phyloP scores from a whole-genome alignment of 1,140 invertebrate genomes.

The Drosophila ananassae region DNA sequence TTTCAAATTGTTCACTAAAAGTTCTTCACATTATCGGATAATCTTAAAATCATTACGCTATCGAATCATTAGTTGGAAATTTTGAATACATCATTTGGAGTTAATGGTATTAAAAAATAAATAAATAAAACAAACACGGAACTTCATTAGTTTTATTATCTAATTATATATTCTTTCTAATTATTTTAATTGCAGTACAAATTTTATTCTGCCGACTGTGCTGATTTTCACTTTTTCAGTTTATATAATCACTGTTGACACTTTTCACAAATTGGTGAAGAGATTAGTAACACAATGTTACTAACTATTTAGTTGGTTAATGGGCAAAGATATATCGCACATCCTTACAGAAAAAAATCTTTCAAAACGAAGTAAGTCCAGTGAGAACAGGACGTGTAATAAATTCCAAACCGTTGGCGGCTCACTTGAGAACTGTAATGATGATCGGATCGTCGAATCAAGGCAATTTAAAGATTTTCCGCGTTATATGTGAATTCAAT shows the following conservation, averaged over 20 bases:
- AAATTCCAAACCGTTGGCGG: constrained; percentile 19
- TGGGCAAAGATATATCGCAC: neutral
- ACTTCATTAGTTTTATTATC: constrained; percentile 23
- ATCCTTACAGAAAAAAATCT: constrained; percentile 41
- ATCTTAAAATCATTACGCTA: constrained; percentile 10
- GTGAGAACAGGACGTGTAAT: constrained; percentile 7
- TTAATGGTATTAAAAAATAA: neutral
- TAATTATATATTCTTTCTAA: constrained; percentile 25
- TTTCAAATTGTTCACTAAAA: neutral
- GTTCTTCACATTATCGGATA: constrained; percentile 7
- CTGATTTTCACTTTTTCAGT: constrained; percentile 10
- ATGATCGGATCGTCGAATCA: constrained; percentile 22
- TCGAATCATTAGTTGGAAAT: constrained; percentile 17
- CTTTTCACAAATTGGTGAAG: constrained; percentile 25
- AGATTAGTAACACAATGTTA: constrained; percentile 1
- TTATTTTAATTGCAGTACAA: constrained; percentile 43
- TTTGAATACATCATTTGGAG: constrained; percentile 2
- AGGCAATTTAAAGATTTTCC: constrained; percentile 70
- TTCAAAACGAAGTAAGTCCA: constrained; percentile 20
- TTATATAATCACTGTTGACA: constrained; percentile 33
- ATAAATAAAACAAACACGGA: constrained; percentile 6
- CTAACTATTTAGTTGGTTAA: constrained; percentile 1
- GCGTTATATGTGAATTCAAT: constrained; percentile 34
- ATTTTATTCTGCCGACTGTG: neutral
- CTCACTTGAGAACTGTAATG: constrained; percentile 49